phyloP scores from a whole-genome alignment of 2,888 invertebrate species.

The Caenorhabditis afra region DNA sequence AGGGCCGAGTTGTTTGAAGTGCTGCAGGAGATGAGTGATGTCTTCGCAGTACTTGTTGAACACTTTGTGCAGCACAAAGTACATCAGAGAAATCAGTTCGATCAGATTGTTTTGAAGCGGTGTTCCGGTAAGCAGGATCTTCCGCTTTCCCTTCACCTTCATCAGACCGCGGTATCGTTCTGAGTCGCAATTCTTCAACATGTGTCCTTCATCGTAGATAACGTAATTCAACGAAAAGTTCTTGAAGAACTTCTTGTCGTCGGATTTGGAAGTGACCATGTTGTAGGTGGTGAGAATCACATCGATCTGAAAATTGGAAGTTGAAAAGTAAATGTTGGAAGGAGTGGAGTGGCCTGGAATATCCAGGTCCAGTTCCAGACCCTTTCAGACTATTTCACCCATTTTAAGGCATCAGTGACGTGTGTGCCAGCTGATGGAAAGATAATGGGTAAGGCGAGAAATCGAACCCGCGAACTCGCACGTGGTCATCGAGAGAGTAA shows the following conservation, averaged over 20 bases:
- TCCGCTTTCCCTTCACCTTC: conserved; percentile 85
- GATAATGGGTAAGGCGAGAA: conserved; percentile 47
- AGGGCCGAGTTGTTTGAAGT: conserved; percentile 73
- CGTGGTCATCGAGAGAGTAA: not conserved
- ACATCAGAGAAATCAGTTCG: conserved; percentile 92
- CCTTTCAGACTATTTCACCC: conserved; percentile 35
- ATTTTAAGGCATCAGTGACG: conserved; percentile 55
- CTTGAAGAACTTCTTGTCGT: conserved; percentile 92
- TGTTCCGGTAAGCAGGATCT: conserved; percentile 93
- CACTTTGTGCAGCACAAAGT: conserved; percentile 93
- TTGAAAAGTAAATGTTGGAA: conserved; percentile 12
- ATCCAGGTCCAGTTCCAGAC: not conserved
- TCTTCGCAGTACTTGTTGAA: conserved; percentile 75
- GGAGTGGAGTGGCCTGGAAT: too few species aligned
- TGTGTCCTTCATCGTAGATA: conserved; percentile 93
- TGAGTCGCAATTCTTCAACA: conserved; percentile 97
- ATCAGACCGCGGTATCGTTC: conserved; percentile 83
- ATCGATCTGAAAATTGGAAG: conserved; percentile 64
- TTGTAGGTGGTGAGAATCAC: conserved; percentile 82
- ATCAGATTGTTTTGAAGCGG: conserved; percentile 96
- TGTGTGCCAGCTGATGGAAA: conserved; percentile 46
- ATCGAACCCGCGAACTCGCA: not conserved
- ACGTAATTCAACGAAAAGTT: conserved; percentile 88
- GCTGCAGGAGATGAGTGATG: conserved; percentile 71
- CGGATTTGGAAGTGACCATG: conserved; percentile 90